Evolutionary conservation across 2,797 vertebrate genomes (phyloP), one percentile per base, ranked within the genome.

Genomic region (Enteromius unitaeniatus): DNA sequence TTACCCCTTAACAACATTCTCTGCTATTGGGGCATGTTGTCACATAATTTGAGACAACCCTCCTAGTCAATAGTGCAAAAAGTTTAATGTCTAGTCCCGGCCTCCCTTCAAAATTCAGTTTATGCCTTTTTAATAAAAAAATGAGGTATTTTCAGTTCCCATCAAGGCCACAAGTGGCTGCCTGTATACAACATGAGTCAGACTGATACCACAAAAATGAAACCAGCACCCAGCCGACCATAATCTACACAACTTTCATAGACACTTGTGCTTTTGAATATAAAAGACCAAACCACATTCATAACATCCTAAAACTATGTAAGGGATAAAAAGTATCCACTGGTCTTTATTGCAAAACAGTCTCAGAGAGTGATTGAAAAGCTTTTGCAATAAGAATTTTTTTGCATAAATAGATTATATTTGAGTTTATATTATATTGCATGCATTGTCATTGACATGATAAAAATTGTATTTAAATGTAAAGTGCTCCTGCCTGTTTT

Each of bases 141-240:
- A 28, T 64, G 0, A 11, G 26, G 23, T n/a, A 55, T 77, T 40
- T 68, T 40, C 70, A 67, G 34, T 80, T 76, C 81, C 67, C 34
- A 47, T 11, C 15, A 58, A 17, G 15, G 65, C 69, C 73, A 79
- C 65, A 78, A 40, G 51, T 28, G 17, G 77, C 19, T 11, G 70
- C 13, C n/a, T 49, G 51, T 0, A 55, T 55, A 73, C 53, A 68
- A 70, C n/a, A 58, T 68, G 47, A 78, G 64, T 84, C 82, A 86
- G 34, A 78, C 65, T 77, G 82, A 84, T 37, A 78, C 67, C 45
- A 42, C n/a, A 78, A 81, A 49, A 70, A 78, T 77, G 6, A 84
- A 84, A 75, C 55, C 17, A 77, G 69, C 23, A n/a, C 10, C 26
- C 55, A 73, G 40, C 28, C 68, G n/a, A 31, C 55, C 34, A 75